These are phyloP conservation scores for Sebastes minor DNA, from an alignment of 2,797 vertebrate species.

Conservation along the genomic window DNA sequence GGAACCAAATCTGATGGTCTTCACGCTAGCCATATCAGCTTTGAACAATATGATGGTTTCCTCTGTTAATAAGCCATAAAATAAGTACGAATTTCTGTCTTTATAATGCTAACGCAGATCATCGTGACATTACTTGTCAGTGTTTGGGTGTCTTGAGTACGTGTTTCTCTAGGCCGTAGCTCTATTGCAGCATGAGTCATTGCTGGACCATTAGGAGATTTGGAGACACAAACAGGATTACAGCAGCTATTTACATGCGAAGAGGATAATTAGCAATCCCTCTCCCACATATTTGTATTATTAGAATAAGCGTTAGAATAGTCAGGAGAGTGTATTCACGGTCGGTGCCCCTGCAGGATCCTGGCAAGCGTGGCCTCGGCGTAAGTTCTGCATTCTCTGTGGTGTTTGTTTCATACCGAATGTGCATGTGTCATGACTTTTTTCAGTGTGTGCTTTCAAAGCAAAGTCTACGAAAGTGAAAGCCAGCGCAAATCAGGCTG, in stretches of 20 bases:
- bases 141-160: conserved; percentile 19
- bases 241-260: conserved; percentile 67
- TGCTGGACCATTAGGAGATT: conserved; percentile 39
- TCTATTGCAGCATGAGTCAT: conserved; percentile 58
- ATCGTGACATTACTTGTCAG: conserved; percentile 6
- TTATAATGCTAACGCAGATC: neutral
- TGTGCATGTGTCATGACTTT: conserved; percentile 62
- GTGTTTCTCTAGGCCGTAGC: conserved; percentile 14
- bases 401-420: conserved; percentile 47
- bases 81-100: neutral
- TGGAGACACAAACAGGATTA: conserved; percentile 44
- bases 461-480: conserved; percentile 49
- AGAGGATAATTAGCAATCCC: conserved; percentile 72
- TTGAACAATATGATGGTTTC: neutral
- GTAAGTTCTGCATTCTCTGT: conserved; percentile 16
- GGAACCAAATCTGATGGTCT: neutral
- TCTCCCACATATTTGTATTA: conserved; percentile 73
- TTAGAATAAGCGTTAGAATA: conserved; percentile 49
- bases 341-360: conserved; percentile 30
- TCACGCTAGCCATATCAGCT: neutral
- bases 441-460: conserved; percentile 47
- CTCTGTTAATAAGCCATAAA: neutral
- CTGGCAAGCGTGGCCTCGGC: neutral
- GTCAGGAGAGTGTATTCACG: conserved; percentile 43
- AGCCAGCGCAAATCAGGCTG: conserved; percentile 48